These are phyloP conservation scores for Sterrhoptilus dennistouni DNA, from an alignment of 2,113 vertebrate species.

Conservation along the genomic window DNA sequence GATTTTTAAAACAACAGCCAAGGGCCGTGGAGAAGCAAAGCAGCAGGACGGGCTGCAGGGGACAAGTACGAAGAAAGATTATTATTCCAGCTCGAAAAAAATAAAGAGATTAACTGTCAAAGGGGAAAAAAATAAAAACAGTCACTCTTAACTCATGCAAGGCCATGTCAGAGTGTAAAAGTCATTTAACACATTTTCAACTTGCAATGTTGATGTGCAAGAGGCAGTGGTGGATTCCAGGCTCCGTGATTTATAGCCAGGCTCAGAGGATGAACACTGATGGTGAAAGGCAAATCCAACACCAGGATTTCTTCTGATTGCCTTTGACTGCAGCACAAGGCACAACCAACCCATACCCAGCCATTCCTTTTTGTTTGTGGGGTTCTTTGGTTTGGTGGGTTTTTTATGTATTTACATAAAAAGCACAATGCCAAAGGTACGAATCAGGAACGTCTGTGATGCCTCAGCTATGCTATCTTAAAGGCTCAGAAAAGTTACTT, in stretches of 20 bases:
- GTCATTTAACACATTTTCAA: not conserved
- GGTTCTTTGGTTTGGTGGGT: rapidly evolving
- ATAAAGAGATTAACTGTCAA: not conserved
- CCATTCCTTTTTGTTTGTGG: not conserved
- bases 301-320: not conserved
- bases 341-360: not conserved
- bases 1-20: conserved; percentile 5
- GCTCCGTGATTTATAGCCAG: not conserved
- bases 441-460: rapidly evolving
- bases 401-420: not conserved
- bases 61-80: not conserved
- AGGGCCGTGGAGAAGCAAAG: not conserved
- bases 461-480: rapidly evolving
- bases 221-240: not conserved
- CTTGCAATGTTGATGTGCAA: not conserved
- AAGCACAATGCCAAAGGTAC: not conserved
- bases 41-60: not conserved
- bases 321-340: not conserved
- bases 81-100: not conserved
- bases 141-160: not conserved
- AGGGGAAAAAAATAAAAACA: not conserved
- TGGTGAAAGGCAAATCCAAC: not conserved
- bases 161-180: not conserved
- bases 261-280: rapidly evolving
- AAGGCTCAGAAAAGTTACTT: not conserved